phyloP scores from a whole-genome alignment of 2,113 vertebrate species.

The Apodemus speciosus region DNA sequence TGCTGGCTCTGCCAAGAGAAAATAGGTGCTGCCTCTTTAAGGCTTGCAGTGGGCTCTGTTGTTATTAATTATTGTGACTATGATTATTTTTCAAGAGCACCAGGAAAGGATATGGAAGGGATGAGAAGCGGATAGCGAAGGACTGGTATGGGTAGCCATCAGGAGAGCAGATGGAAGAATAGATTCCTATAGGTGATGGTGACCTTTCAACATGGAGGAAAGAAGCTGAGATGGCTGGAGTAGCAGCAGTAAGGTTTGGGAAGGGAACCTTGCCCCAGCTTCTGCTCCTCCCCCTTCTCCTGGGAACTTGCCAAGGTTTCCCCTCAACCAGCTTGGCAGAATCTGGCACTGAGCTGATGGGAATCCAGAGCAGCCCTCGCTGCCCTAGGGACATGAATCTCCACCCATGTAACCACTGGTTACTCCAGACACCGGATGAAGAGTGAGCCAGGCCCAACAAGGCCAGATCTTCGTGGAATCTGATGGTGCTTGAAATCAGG shows the following conservation, averaged over 20 bases:
- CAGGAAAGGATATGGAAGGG: constrained; percentile 44
- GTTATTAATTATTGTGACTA: constrained; percentile 83
- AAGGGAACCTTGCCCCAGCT: background rate
- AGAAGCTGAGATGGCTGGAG: background rate
- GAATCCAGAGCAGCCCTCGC: background rate
- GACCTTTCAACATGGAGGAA: background rate
- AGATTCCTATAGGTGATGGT: background rate
- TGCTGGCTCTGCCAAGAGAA: constrained; percentile 50
- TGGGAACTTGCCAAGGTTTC: background rate
- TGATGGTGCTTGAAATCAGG: background rate
- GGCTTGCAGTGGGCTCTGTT: constrained; percentile 62
- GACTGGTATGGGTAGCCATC: background rate
- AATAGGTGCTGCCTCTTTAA: constrained; percentile 68
- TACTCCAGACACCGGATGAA: background rate
- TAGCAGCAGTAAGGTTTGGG: background rate
- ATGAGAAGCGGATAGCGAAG: background rate
- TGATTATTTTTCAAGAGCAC: constrained; percentile 77
- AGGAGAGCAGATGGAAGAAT: background rate
- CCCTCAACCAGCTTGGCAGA: background rate
- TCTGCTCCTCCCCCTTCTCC: background rate
- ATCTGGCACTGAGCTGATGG: background rate
- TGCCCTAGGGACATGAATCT: fast-evolving
- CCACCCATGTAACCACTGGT: background rate
- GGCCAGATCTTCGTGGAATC: background rate
- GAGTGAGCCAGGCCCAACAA: background rate